Evolutionary conservation across 2,113 vertebrate genomes (phyloP).

Genomic region (Alces alces): DNA sequence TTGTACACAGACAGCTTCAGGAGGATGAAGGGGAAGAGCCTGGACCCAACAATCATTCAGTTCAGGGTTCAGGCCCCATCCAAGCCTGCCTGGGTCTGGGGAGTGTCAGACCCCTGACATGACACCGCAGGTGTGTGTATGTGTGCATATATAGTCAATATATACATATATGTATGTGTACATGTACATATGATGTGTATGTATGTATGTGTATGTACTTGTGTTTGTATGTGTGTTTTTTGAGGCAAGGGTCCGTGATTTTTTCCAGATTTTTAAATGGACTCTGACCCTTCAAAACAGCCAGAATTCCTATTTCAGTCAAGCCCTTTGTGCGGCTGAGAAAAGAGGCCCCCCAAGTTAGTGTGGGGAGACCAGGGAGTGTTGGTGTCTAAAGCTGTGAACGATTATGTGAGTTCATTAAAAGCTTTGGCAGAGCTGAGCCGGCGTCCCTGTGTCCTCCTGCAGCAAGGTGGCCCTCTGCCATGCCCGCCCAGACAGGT

Average conservation of each 20-base stretch:
- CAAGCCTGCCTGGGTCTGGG: background rate
- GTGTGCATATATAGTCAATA: background rate
- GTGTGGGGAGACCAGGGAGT: background rate
- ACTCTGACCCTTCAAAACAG: background rate
- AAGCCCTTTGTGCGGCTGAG: background rate
- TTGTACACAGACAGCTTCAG: background rate
- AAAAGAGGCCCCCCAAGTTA: background rate
- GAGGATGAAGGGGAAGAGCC: background rate
- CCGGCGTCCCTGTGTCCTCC: background rate
- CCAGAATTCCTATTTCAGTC: background rate
- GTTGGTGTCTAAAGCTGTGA: background rate
- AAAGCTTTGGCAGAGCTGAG: background rate
- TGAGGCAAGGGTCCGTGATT: background rate
- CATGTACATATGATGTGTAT: background rate
- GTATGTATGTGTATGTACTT: fast-evolving
- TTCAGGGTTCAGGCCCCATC: background rate
- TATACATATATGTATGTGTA: background rate
- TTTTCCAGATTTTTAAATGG: background rate
- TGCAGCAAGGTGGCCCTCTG: background rate
- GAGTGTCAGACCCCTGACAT: background rate
- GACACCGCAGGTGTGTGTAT: background rate
- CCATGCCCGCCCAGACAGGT: background rate
- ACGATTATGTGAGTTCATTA: constrained; percentile 28
- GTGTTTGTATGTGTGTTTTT: background rate
- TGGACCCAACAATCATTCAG: background rate